Evolutionary conservation across 92 coral and sea anemone species (phyloP).

Genomic region (Porites evermanni): DNA sequence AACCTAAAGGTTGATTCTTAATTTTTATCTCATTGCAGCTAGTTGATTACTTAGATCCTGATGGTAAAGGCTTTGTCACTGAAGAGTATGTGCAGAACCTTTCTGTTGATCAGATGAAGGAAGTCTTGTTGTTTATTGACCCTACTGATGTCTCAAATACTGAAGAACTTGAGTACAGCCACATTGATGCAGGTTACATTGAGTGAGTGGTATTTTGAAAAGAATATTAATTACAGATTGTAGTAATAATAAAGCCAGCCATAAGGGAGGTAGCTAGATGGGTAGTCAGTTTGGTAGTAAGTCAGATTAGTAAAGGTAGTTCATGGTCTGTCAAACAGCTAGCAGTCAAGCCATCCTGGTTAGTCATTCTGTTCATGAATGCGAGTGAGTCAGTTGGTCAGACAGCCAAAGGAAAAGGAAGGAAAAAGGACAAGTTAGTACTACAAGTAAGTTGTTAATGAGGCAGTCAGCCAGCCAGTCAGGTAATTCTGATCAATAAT

Average conservation of each 20-base stretch:
- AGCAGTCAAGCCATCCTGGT: background rate
- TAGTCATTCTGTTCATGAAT: background rate
- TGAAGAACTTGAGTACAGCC: conserved; percentile 94
- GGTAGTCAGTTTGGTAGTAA: background rate
- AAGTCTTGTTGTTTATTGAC: conserved; percentile 77
- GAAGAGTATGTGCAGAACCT: conserved; percentile 67
- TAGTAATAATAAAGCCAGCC: too few relatives aligned
- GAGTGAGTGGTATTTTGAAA: conserved; percentile 56
- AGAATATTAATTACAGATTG: too few relatives aligned
- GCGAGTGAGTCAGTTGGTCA: background rate
- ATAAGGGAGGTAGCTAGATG: background rate
- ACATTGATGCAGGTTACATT: conserved; percentile 67
- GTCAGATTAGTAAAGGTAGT: too few relatives aligned
- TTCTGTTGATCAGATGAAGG: conserved; percentile 78
- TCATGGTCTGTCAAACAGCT: too few relatives aligned
- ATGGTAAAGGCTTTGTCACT: conserved; percentile 72
- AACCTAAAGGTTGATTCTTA: too few relatives aligned
- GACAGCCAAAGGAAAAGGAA: background rate
- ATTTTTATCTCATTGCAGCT: conserved; percentile 38
- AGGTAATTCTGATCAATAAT: background rate
- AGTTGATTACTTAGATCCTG: conserved; percentile 74
- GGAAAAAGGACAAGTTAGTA: too few relatives aligned
- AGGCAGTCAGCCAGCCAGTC: background rate
- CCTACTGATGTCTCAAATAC: conserved; percentile 92
- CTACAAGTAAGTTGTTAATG: background rate